phyloP scores from a whole-genome alignment of 2,888 invertebrate species.

The Busseola fusca region DNA sequence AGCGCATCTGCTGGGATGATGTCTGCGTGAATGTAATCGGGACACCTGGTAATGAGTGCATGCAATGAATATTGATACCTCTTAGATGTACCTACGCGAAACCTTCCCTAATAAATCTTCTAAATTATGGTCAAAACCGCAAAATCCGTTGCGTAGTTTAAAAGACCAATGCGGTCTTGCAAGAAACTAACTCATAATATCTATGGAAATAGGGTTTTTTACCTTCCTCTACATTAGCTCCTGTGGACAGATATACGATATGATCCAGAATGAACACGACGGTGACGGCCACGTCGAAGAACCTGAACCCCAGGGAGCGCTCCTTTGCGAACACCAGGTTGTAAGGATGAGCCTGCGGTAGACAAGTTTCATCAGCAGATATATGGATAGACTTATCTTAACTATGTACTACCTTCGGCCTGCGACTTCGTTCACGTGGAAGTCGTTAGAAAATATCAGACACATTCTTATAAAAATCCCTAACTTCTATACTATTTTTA shows the following conservation, averaged over 20 bases:
- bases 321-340: conserved; percentile 71
- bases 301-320: conserved; percentile 70
- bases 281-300: conserved; percentile 76
- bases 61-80: not conserved
- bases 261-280: conserved; percentile 73
- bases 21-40: conserved; percentile 82
- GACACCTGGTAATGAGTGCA: conserved; percentile 68
- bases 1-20: conserved; percentile 78
- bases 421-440: too few species aligned
- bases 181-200: not conserved
- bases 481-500: too few species aligned
- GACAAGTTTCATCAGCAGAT: not conserved
- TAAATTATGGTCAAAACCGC: not conserved
- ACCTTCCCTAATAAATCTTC: not conserved
- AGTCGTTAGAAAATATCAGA: too few species aligned
- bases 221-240: conserved; percentile 82
- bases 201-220: not conserved
- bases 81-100: too few species aligned
- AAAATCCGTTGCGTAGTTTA: too few species aligned
- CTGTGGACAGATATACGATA: conserved; percentile 79
- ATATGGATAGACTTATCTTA: too few species aligned
- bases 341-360: conserved; percentile 76
- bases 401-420: too few species aligned
- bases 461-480: too few species aligned
- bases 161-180: too few species aligned